Conservation (phyloP, 37 sponge, comb jelly and placozoan genomes). For the Bolinopsis microptera region DNA sequence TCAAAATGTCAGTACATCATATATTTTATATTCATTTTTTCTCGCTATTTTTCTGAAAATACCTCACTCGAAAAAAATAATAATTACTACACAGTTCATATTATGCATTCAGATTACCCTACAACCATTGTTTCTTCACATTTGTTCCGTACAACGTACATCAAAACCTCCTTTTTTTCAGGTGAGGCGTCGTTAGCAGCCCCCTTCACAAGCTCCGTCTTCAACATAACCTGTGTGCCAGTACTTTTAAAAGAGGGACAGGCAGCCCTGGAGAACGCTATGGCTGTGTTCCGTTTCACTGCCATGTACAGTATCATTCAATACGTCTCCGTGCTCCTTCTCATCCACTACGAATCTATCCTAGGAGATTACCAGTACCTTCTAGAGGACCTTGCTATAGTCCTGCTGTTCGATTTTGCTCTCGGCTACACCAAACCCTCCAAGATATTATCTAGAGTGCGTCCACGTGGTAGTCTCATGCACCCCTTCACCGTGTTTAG, state of each 20-base stretch:
- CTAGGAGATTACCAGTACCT: conserved; percentile 83
- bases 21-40: background rate
- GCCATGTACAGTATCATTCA: conserved; percentile 84
- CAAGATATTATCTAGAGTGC: background rate
- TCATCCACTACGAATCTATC: conserved; percentile 77
- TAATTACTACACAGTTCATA: too few species aligned
- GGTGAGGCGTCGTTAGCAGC: conserved; percentile 89
- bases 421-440: conserved; percentile 1
- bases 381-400: conserved; percentile 76
- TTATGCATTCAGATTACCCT: too few species aligned
- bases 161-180: too few species aligned
- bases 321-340: conserved; percentile 79
- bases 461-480: background rate
- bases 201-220: conserved; percentile 85
- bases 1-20: background rate
- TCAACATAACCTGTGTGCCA: conserved; percentile 78
- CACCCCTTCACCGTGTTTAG: background rate
- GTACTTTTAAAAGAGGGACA: conserved; percentile 76
- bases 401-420: conserved; percentile 75
- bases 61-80: background rate
- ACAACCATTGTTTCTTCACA: too few species aligned
- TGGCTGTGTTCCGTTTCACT: conserved; percentile 90
- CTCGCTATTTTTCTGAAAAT: background rate
- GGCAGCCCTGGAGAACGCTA: conserved; percentile 81
- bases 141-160: too few species aligned